Percentiles rank a stretch among this genome's conserved stretches.
phyloP scores from a whole-genome alignment of 2,888 invertebrate species.

The Hydropsyche betteni region DNA sequence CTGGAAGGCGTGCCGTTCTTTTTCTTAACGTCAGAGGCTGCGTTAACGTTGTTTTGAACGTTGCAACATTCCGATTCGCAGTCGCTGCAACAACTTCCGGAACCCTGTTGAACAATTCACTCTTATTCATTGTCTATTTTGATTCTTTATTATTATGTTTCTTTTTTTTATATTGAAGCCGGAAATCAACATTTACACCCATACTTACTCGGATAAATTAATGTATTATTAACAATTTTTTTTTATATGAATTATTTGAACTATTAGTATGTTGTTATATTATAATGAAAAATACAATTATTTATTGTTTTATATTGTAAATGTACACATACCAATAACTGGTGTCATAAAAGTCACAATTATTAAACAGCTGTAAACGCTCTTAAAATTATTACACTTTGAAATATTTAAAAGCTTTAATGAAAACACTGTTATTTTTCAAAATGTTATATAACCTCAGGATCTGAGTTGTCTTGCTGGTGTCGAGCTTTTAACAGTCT shows the following conservation, averaged over 20 bases:
- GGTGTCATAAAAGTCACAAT: too few species aligned
- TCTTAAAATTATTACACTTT: too few species aligned
- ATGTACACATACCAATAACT: too few species aligned
- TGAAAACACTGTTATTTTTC: background rate
- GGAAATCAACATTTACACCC: background rate
- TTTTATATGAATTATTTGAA: too few species aligned
- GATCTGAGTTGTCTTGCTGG: conserved; percentile 62
- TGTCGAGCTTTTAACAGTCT: conserved; percentile 72
- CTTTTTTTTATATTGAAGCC: background rate
- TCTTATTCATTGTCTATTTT: background rate
- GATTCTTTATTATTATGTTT: too few species aligned
- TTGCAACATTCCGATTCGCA: conserved; percentile 62
- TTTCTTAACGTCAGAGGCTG: conserved; percentile 21
- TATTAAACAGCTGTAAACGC: too few species aligned
- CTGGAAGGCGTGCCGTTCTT: background rate
- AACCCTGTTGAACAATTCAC: conserved; percentile 33
- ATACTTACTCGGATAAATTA: background rate
- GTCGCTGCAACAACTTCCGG: conserved; percentile 66
- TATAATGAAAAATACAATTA: background rate
- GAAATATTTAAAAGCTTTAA: background rate
- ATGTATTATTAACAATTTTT: too few species aligned
- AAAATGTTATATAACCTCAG: conserved; percentile 56
- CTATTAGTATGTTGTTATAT: background rate
- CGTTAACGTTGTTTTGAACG: conserved; percentile 43
- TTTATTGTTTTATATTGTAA: too few species aligned